Percentiles rank a stretch among this genome's conserved stretches.
Evolutionary conservation across 1,140 invertebrate species (phyloP).

Genomic region (Pseudomyrmex gracilis): DNA sequence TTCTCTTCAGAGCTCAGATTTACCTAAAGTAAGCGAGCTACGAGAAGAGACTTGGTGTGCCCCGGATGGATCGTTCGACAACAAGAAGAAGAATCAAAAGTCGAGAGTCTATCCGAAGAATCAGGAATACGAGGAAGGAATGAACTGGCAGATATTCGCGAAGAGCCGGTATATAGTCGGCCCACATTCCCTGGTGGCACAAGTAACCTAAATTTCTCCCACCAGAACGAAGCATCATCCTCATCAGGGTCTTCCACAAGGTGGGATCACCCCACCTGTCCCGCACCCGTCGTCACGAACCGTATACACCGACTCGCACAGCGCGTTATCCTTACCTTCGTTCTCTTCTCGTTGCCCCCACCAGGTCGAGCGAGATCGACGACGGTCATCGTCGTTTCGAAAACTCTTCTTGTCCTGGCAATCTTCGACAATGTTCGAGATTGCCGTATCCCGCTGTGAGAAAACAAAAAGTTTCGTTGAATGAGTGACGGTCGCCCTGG

Average conservation of each 20-base stretch:
- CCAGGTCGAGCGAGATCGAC: conserved; percentile 5
- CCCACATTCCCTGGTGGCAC: conserved; percentile 85
- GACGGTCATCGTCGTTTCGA: conserved; percentile 26
- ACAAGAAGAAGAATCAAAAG: background rate
- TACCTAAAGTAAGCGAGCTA: conserved; percentile 6
- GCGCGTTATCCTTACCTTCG: conserved; percentile 21
- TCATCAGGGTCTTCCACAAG: conserved; percentile 61
- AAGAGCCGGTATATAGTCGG: conserved; percentile 85
- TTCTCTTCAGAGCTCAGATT: background rate
- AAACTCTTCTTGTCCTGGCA: conserved; percentile 9
- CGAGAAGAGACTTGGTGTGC: background rate
- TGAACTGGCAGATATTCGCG: conserved; percentile 82
- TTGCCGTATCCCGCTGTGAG: background rate
- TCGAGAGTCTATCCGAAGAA: conserved; percentile 32
- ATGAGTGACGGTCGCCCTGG: background rate
- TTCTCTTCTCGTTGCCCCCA: conserved; percentile 10
- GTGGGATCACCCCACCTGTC: conserved; percentile 51
- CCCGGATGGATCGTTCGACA: background rate
- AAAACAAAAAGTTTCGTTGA: conserved; percentile 7
- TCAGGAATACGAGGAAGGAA: conserved; percentile 74
- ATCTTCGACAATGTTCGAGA: conserved; percentile 6
- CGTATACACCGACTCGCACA: background rate
- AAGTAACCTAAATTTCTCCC: conserved; percentile 85
- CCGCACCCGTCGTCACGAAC: background rate
- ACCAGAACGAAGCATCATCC: conserved; percentile 77